Base-by-base conservation (phyloP, 2,888 invertebrate species). In the Theristus sp. region DNA sequence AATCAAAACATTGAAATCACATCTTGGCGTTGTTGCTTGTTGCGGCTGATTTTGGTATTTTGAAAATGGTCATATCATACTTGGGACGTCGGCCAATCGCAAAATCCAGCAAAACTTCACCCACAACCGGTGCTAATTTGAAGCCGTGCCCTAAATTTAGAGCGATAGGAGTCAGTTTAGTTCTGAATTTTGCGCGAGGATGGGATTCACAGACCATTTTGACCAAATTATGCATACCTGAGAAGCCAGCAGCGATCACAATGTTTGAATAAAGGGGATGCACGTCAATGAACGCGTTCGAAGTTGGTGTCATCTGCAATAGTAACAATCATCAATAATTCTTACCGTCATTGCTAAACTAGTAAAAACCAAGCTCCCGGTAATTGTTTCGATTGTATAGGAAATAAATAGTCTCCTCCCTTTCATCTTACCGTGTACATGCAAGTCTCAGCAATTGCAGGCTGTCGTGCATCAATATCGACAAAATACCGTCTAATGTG, bases 211-310 rank as follows among this genome's bases (percentile, higher is more conserved):
- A 13, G 26, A 13, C 24, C 22, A 29, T 30, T 38, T 20, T 30
- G 6, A 25, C 3, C 26, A 31, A 10, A 2, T 30, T 28, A 13
- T 22, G 2, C 10, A 62, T 64, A 74, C 75, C 75, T 60, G 75
- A 75, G 63, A 75, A 75, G 31, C 75, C 76, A 27, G 73, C 69
- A 2, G 70, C 75, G 22, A 75, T 68, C 17, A 73, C 64, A 10
- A 76, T 69, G 62, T 76, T 76, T 47, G 66, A 67, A 65, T 68
- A 69, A 20, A 60, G 57, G 2, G 76, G 75, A 63, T 74, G 73
- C 1, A 31, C 55, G 61, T 75, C 76, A 26, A 76, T 61, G 13
- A 75, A 65, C 25, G 70, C 69, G 31, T 70, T 62, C 24, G 65
- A 63, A 63, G 75, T 75, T 3, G 73, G 73, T 0, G 73, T 72